phyloP scores from a whole-genome alignment of 2,797 vertebrate genomes.

The Diplodus sargus region DNA sequence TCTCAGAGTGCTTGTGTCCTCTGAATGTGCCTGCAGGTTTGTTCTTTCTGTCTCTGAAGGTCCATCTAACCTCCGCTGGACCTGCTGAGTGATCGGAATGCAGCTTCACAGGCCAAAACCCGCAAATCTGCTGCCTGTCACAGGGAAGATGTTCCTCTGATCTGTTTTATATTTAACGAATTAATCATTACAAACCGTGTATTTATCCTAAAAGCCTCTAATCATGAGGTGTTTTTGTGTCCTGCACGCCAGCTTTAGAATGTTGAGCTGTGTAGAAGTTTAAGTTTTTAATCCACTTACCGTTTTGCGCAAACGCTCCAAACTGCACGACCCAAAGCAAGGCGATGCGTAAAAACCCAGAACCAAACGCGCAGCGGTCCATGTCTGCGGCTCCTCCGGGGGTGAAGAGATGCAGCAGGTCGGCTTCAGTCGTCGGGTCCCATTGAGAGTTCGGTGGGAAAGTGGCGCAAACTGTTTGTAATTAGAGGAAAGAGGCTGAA shows the following conservation, averaged over 20 bases:
- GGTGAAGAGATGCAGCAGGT: constrained; percentile 7
- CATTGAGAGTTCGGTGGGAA: constrained; percentile 50
- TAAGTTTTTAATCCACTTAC: constrained; percentile 58
- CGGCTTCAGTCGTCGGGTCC: constrained; percentile 50
- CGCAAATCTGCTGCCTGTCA: background rate
- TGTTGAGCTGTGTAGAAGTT: background rate
- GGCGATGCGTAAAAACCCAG: constrained; percentile 60
- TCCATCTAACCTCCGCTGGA: constrained; percentile 45
- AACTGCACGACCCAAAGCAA: constrained; percentile 59
- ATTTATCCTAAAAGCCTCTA: background rate
- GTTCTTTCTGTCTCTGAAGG: constrained; percentile 15
- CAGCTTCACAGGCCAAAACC: constrained; percentile 16
- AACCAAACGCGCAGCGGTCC: constrained; percentile 46
- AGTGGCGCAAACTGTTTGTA: constrained; percentile 14
- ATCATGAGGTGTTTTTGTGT: background rate
- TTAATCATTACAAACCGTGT: background rate
- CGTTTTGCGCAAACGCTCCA: constrained; percentile 61
- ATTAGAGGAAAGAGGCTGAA: background rate
- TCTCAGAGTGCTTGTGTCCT: background rate
- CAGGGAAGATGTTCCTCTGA: background rate
- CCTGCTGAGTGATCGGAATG: constrained; percentile 56
- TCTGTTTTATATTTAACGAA: background rate
- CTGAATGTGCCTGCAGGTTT: background rate
- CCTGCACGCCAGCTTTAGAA: background rate
- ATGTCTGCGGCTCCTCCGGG: constrained; percentile 55